Conservation (phyloP, 2,797 vertebrate genomes). For the Sus cebifrons region DNA sequence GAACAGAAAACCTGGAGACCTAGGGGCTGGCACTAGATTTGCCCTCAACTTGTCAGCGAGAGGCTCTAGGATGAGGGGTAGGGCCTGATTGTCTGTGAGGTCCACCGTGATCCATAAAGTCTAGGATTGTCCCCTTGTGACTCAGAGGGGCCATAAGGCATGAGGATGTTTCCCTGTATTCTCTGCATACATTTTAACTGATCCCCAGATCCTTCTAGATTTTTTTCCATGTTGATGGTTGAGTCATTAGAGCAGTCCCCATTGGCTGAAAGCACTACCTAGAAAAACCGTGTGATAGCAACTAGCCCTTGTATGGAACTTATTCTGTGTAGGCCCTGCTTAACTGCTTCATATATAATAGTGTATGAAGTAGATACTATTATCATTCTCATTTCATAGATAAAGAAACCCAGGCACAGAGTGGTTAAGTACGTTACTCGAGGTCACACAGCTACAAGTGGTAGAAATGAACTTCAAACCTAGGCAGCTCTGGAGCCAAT, state of each 20-base stretch:
- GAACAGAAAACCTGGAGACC: not conserved
- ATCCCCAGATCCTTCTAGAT: constrained; percentile 4
- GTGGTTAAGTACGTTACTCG: not conserved
- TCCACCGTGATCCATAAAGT: not conserved
- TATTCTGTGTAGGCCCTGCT: not conserved
- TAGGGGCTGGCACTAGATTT: not conserved
- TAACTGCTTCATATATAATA: not conserved
- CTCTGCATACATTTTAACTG: not conserved
- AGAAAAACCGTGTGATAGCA: not conserved
- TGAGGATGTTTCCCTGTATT: not conserved
- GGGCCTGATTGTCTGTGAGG: not conserved
- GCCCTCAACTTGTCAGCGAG: not conserved
- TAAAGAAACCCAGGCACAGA: not conserved
- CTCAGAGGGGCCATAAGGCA: not conserved
- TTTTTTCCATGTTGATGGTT: not conserved
- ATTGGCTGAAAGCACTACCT: not conserved
- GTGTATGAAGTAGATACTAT: not conserved
- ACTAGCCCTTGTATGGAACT: not conserved
- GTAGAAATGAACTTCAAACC: not conserved
- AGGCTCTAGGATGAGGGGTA: not conserved
- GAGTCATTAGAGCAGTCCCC: not conserved
- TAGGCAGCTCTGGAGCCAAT: not conserved
- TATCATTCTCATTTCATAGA: not conserved
- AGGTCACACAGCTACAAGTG: not conserved
- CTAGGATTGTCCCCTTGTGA: not conserved